Percentiles rank a stretch among this genome's conserved stretches.
phyloP scores from a whole-genome alignment of 2,888 invertebrate genomes.

The Epirrhoe tristata region DNA sequence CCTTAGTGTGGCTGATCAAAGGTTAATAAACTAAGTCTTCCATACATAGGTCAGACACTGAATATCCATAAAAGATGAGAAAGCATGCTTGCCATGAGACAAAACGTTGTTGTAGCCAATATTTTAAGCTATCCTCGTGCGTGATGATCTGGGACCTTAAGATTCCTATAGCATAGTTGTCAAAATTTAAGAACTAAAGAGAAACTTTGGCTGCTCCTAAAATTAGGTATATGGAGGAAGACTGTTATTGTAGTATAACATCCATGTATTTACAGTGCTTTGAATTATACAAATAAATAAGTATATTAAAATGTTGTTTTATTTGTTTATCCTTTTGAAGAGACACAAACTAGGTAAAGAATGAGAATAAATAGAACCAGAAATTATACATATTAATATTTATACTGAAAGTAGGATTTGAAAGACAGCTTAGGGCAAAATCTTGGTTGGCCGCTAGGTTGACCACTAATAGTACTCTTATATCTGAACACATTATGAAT shows the following conservation, averaged over 20 bases:
- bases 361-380: not conserved
- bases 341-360: not conserved
- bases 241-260: conserved; percentile 62
- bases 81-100: not conserved
- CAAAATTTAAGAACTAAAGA: conserved; percentile 1
- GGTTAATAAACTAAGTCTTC: not conserved
- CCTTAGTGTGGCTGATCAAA: no score
- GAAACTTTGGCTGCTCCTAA: conserved; percentile 44
- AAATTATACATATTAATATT: not conserved
- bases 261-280: conserved; percentile 57
- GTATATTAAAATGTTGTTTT: conserved; percentile 52
- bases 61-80: not conserved
- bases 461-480: no score
- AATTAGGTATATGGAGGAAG: conserved; percentile 55
- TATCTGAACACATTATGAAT: no score
- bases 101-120: not conserved
- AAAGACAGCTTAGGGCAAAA: no score
- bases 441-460: not conserved
- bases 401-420: not conserved
- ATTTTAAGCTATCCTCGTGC: not conserved
- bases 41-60: not conserved
- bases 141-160: conserved; percentile 10
- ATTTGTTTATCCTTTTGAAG: conserved; percentile 40
- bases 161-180: conserved; percentile 18
- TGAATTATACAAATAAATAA: conserved; percentile 66